A percentile compares a stretch with the other conserved stretches of the same genome.
Conservation (phyloP, 2,888 invertebrate genomes). For the Polyommatus icarus region DNA sequence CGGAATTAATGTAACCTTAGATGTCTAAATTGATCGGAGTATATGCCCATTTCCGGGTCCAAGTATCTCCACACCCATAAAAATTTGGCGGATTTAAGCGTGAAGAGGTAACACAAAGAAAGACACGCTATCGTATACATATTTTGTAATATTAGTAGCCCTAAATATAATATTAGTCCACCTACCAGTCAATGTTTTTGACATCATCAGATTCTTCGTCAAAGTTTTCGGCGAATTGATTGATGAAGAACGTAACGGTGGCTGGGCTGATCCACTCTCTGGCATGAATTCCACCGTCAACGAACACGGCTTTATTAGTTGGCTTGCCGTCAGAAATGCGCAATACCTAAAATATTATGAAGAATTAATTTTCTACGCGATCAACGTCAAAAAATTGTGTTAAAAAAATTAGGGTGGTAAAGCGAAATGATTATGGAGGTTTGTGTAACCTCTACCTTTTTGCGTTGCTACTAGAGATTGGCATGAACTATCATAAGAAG, state of each 20-base stretch:
- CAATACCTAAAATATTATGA: conserved; percentile 53
- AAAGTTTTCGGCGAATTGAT: conserved; percentile 87
- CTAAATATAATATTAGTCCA: background rate
- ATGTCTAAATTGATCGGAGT: no score
- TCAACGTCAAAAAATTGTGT: background rate
- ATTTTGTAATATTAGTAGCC: background rate
- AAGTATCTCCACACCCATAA: no score
- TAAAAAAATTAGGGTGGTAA: no score
- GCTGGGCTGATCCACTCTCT: conserved; percentile 96
- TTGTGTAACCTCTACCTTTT: no score
- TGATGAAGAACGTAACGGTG: conserved; percentile 88
- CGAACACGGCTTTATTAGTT: conserved; percentile 85
- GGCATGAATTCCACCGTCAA: conserved; percentile 92
- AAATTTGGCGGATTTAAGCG: no score
- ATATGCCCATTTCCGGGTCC: no score
- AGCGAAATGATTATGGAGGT: no score
- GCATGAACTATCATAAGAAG: background rate
- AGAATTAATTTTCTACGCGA: background rate
- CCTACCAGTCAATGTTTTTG: conserved; percentile 70
- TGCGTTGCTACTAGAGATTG: no score
- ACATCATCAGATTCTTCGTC: conserved; percentile 82
- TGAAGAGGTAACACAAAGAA: no score
- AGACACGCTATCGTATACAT: background rate
- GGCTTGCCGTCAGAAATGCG: conserved; percentile 86
- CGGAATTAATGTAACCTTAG: no score